Base-by-base conservation (phyloP, 2,888 invertebrate species). In the Drosophila pegasa region DNA sequence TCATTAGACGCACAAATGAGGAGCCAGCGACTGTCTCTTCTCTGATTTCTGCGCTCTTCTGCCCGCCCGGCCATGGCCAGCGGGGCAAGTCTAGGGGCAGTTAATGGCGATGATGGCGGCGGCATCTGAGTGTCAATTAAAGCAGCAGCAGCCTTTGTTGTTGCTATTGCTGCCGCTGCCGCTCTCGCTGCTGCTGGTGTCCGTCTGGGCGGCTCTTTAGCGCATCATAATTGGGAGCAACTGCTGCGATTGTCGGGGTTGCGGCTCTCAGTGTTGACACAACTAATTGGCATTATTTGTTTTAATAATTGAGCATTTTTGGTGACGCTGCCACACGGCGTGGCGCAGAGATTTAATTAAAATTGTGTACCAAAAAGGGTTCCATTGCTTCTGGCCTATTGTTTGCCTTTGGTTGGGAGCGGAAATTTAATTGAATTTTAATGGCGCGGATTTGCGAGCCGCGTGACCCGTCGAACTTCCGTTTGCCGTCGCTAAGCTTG, bases 241-340 rank as follows among this genome's bases (percentile, higher is more conserved):
- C 27, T 20, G 25, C 47, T 22, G 62, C 25, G 41, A 18, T n/a
- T 69, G 67, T 54, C 67, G 41, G 64, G 57, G 63, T 18, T 62
- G 64, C 29, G 43, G 61, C 69, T 40, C 65, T 68, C 48, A 59
- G 63, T 90, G 90, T 90, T 91, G 91, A 90, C 91, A 90, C 88
- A 90, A 82, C 91, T 90, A 91, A 91, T 91, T 91, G 90, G 84
- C 82, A 89, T 90, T 90, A 90, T 91, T 90, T 91, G 90, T 89
- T 91, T 89, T 91, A 89, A 80, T 89, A 90, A 90, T 90, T 90
- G 90, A 89, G 89, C 90, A 78, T 90, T 91, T 86, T 80, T 68
- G 75, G 72, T 59, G 78, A 64, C 56, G 40, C 65, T 50, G 61
- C 50, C 69, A 14, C 41, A 43, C 55, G 33, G 65, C 47, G 59